Percentiles rank a stretch among this genome's conserved stretches.
phyloP scores from a whole-genome alignment of 2,797 vertebrate species.

The Galagoides demidoff region DNA sequence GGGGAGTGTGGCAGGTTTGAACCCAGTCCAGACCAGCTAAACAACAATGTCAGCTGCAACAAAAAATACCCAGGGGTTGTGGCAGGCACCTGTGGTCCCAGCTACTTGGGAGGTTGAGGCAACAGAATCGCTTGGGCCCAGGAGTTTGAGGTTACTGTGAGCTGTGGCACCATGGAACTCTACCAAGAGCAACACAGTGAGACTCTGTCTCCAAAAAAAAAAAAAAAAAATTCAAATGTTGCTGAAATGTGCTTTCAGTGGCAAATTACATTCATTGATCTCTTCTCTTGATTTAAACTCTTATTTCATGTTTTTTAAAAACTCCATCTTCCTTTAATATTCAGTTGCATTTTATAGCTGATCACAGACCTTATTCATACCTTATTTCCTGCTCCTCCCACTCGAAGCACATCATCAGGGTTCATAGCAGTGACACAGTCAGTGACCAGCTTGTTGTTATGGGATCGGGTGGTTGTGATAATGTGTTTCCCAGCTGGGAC shows the following conservation, averaged over 20 bases:
- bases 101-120: too few relatives aligned
- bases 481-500: constrained; percentile 92
- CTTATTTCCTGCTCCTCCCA: constrained; percentile 99
- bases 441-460: constrained; percentile 94
- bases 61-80: too few relatives aligned
- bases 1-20: too few relatives aligned
- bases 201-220: too few relatives aligned
- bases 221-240: not conserved
- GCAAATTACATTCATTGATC: not conserved
- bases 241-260: not conserved
- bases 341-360: not conserved
- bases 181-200: too few relatives aligned
- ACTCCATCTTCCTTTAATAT: not conserved
- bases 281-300: not conserved
- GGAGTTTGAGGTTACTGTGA: too few relatives aligned
- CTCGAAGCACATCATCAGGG: constrained; percentile 93
- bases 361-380: constrained; percentile 81
- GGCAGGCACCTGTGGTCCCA: too few relatives aligned
- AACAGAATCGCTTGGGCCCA: too few relatives aligned
- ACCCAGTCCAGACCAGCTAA: too few relatives aligned
- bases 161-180: too few relatives aligned
- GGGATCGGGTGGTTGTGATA: constrained; percentile 95
- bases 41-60: too few relatives aligned
- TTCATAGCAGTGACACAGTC: constrained; percentile 95
- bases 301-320: not conserved